phyloP scores from a whole-genome alignment of 92 coral and sea anemone species.

The Phenganax subtilis region DNA sequence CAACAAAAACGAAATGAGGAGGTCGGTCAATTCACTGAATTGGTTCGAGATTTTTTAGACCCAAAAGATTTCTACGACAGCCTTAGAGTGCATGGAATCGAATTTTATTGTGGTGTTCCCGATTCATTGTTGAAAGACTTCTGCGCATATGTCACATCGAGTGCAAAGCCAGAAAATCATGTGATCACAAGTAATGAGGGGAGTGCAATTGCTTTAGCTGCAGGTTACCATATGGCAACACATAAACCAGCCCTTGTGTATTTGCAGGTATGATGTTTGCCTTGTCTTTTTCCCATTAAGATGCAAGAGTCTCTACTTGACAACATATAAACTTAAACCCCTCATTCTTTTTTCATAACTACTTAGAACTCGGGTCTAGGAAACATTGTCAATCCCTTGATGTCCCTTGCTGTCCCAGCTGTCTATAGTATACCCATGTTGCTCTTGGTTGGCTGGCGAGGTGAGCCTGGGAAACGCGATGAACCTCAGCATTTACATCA shows the following conservation, averaged over 20 bases:
- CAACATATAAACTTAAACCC: too few relatives aligned
- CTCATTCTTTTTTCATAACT: too few relatives aligned
- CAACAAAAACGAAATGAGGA: conserved; percentile 86
- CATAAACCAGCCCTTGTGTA: conserved; percentile 91
- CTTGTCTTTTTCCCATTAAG: not conserved
- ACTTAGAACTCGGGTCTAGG: conserved; percentile 91
- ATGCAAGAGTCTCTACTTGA: too few relatives aligned
- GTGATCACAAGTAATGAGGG: conserved; percentile 92
- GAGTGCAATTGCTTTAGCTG: conserved; percentile 79
- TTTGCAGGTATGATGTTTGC: conserved; percentile 58
- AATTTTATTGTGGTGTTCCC: conserved; percentile 97
- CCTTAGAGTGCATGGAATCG: conserved; percentile 77
- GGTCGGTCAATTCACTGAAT: conserved; percentile 88
- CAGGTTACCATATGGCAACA: conserved; percentile 97
- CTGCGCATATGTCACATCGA: conserved; percentile 91
- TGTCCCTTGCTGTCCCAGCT: conserved; percentile 91
- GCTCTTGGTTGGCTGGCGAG: conserved; percentile 95
- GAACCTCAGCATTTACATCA: conserved; percentile 95
- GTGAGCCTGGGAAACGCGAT: conserved; percentile 96
- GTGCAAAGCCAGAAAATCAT: conserved; percentile 67
- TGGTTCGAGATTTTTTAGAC: conserved; percentile 90
- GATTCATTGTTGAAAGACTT: conserved; percentile 94
- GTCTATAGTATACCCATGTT: conserved; percentile 98
- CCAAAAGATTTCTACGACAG: conserved; percentile 91
- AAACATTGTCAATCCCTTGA: conserved; percentile 85